Conservation (phyloP, 2,797 vertebrate genomes). For the Sebastes kiyomatsui region DNA sequence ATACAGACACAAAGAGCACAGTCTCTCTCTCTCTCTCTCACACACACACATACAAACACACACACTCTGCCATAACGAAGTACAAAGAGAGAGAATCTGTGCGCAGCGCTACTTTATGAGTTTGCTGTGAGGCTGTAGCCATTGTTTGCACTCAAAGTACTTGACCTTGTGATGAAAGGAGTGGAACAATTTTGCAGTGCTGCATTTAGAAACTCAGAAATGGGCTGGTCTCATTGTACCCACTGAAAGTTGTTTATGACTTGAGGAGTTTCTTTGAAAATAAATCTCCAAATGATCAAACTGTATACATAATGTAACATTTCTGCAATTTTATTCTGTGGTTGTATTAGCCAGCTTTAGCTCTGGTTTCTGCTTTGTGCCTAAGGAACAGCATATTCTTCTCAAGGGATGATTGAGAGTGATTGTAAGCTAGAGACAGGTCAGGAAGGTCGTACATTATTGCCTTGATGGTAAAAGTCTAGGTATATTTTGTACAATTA, state of each 20-base stretch:
- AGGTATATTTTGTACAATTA: not conserved
- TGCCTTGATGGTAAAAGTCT: not conserved
- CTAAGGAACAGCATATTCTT: not conserved
- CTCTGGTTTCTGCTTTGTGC: not conserved
- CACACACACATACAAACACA: slow-evolving; percentile 28
- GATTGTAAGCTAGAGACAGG: not conserved
- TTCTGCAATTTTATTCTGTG: not conserved
- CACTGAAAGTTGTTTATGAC: slow-evolving; percentile 32
- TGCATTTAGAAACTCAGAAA: slow-evolving; percentile 50
- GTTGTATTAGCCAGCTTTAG: not conserved
- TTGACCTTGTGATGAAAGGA: slow-evolving; percentile 74
- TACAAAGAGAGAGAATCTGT: slow-evolving; percentile 52
- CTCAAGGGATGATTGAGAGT: not conserved
- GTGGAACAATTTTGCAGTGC: slow-evolving; percentile 48
- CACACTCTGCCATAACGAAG: slow-evolving; percentile 21
- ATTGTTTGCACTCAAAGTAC: slow-evolving; percentile 66
- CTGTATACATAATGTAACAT: slow-evolving; percentile 13
- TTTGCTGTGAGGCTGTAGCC: slow-evolving; percentile 49
- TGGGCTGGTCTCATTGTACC: slow-evolving; percentile 37
- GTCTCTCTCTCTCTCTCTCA: slow-evolving; percentile 9
- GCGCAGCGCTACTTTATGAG: slow-evolving; percentile 52
- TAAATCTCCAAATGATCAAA: slow-evolving; percentile 17
- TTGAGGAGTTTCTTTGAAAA: slow-evolving; percentile 22
- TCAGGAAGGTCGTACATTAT: not conserved
- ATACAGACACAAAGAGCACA: slow-evolving; percentile 64